Conservation (phyloP, 2,113 vertebrate species). For the Solenodon paradoxus region DNA sequence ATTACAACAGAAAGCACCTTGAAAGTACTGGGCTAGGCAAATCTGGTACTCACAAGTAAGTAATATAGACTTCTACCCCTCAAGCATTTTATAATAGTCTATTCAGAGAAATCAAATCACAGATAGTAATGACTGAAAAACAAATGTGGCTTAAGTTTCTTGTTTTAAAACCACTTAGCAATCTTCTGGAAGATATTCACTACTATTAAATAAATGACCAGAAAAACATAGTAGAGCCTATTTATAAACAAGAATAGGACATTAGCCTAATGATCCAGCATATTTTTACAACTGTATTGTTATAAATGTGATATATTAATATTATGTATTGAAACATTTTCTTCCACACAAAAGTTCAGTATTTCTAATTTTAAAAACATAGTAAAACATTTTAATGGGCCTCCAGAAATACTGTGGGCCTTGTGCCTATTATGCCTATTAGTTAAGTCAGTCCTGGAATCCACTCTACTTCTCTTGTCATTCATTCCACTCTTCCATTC, state of each 20-base stretch:
- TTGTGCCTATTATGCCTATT: neutral
- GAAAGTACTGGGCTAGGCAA: neutral
- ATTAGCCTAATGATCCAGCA: neutral
- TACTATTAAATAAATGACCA: neutral
- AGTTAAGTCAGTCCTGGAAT: neutral
- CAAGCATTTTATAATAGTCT: neutral
- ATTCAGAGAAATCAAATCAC: neutral
- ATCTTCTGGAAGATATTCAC: neutral
- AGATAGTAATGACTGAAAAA: neutral
- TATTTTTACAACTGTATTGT: no score
- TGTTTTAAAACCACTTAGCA: neutral
- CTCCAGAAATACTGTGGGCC: neutral
- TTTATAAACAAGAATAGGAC: constrained; percentile 13
- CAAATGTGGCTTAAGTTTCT: neutral
- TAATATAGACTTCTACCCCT: neutral
- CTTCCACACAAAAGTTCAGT: neutral
- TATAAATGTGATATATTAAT: neutral
- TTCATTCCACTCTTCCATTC: neutral
- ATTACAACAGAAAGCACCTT: neutral
- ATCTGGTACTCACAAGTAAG: neutral
- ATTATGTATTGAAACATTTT: neutral
- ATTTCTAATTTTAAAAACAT: constrained; percentile 19
- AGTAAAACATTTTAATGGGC: neutral
- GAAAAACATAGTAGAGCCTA: neutral
- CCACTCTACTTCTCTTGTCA: neutral